phyloP scores from a whole-genome alignment of 1,140 invertebrate genomes.

The Marisa cornuarietis region DNA sequence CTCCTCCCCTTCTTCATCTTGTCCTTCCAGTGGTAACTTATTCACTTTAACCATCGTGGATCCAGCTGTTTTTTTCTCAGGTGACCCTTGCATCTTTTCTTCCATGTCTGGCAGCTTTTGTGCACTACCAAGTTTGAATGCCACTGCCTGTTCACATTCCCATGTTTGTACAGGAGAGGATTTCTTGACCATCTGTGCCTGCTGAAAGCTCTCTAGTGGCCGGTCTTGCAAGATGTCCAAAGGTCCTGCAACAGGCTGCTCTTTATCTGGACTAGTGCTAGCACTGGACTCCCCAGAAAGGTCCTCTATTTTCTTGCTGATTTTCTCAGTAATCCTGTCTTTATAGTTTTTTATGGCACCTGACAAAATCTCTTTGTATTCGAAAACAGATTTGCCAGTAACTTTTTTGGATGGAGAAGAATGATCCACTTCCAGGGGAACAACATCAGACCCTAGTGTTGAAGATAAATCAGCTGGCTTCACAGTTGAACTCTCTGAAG shows the following conservation, averaged over 20 bases:
- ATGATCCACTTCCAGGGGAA: constrained; percentile 34
- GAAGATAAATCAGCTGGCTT: constrained; percentile 17
- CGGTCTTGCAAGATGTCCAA: not conserved
- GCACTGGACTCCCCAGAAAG: constrained; percentile 47
- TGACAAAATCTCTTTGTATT: constrained; percentile 44
- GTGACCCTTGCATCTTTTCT: no score
- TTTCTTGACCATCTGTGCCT: not conserved
- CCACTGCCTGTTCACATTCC: no score
- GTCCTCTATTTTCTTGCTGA: constrained; percentile 53
- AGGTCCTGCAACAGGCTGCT: constrained; percentile 16
- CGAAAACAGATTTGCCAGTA: constrained; percentile 27
- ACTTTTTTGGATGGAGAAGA: constrained; percentile 30
- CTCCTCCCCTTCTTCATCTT: no score
- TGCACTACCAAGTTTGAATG: no score
- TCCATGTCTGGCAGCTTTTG: constrained; percentile 6
- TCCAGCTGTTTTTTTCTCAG: no score
- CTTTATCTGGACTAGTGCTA: constrained; percentile 39
- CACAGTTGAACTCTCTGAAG: constrained; percentile 1
- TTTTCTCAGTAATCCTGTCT: constrained; percentile 45
- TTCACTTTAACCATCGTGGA: no score
- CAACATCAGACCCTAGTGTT: constrained; percentile 14
- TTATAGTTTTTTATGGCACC: constrained; percentile 39
- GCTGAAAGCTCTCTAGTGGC: not conserved
- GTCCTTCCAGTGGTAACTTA: no score
- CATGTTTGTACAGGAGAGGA: not conserved